Evolutionary conservation across 2,113 vertebrate species (phyloP).

Genomic region (Anguilla japonica): DNA sequence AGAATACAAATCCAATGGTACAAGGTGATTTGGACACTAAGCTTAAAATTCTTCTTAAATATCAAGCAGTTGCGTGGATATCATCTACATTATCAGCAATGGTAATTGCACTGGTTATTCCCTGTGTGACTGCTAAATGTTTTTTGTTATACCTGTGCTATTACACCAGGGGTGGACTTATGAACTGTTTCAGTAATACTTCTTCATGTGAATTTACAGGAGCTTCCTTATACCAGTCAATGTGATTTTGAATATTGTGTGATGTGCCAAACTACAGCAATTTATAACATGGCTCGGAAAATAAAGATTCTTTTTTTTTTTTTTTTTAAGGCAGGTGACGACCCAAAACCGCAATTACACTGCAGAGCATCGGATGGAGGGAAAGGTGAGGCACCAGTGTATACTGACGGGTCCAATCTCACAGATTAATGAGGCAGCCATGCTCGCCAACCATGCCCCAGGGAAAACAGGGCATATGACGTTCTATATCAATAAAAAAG

Average conservation of each 20-base stretch:
- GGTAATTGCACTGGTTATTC: not conserved
- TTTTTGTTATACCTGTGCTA: not conserved
- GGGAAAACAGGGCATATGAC: constrained; percentile 55
- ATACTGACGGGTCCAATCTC: constrained; percentile 66
- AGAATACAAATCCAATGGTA: too few relatives aligned
- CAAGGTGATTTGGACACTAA: not conserved
- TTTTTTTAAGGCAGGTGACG: not conserved
- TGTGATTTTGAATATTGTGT: not conserved
- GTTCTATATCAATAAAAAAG: constrained; percentile 56
- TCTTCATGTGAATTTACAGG: not conserved
- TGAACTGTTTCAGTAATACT: not conserved
- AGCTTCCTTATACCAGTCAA: not conserved
- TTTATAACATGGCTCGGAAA: not conserved
- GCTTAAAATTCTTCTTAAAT: not conserved
- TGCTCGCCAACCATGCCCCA: constrained; percentile 49
- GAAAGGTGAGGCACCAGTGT: constrained; percentile 51
- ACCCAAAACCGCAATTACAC: constrained; percentile 8
- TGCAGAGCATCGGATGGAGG: constrained; percentile 50
- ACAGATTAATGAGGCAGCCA: constrained; percentile 68
- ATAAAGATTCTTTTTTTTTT: not conserved
- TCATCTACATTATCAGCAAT: not conserved
- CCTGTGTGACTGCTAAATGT: not conserved
- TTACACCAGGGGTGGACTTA: not conserved
- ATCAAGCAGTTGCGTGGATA: not conserved
- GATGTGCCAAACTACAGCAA: not conserved